These are phyloP conservation scores for Tachyglossus aculeatus DNA, from an alignment of 2,797 vertebrate genomes.

Conservation along the genomic window DNA sequence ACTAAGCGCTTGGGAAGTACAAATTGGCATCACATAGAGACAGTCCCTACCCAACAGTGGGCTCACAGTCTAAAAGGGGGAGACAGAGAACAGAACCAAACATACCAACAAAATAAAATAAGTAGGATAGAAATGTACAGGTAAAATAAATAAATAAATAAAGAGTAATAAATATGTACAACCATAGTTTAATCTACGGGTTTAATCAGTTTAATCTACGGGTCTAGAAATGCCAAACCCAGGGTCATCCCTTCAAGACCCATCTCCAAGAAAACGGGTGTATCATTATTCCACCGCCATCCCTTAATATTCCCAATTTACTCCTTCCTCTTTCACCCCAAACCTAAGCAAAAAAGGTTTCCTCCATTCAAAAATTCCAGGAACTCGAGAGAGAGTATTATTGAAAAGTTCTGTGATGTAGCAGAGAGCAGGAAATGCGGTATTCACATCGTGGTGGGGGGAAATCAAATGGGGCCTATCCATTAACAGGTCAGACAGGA, in stretches of 20 bases:
- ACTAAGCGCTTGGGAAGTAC: no score
- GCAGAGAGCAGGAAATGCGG: not conserved
- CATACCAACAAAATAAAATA: no score
- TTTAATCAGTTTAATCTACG: constrained; percentile 51
- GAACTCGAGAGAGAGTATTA: not conserved
- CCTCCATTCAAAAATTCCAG: constrained; percentile 27
- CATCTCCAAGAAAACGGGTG: constrained; percentile 20
- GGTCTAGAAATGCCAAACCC: constrained; percentile 63
- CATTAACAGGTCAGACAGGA: constrained; percentile 25
- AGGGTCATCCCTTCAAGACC: constrained; percentile 58
- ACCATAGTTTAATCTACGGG: no score
- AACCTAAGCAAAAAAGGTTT: not conserved
- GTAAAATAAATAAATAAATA: no score
- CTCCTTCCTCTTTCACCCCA: constrained; percentile 13
- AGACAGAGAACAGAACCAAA: no score
- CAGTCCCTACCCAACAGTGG: no score
- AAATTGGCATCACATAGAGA: no score
- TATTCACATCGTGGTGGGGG: not conserved
- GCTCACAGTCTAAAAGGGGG: no score
- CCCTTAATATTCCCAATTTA: not conserved
- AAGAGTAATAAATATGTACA: no score
- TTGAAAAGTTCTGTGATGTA: not conserved
- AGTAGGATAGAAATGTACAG: no score
- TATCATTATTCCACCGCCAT: not conserved
- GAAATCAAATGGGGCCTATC: constrained; percentile 37